Base-by-base conservation (phyloP, 2,797 vertebrate species). In the Botia almorhae region DNA sequence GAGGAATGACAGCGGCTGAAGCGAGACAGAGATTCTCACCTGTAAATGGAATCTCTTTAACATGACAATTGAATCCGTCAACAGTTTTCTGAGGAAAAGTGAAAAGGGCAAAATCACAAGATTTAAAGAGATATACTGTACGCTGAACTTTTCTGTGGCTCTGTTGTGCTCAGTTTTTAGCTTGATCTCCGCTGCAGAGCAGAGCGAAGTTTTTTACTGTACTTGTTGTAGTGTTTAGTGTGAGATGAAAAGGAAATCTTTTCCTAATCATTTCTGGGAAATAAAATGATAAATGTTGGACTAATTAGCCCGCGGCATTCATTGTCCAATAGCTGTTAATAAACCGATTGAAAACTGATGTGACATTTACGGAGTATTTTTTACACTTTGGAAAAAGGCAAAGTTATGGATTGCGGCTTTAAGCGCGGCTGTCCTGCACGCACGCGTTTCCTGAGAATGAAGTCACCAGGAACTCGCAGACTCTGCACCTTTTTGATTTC, bases 401-500 rank as follows among this genome's bases (percentile, higher is more conserved):
- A 29, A 29, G 29, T 29, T 29, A 29, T 4, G 29, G 29, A 29
- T 4, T 29, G 29, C 29, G 4, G 29, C 29, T 29, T 1, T 29
- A 29, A 39, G 7, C 39, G 7, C 7, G 39, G 39, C 39, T 39
- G 39, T 8, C 39, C 39, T 39, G 39, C 39, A 39, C 53, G 7
- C 14, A 14, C 11, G 2, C 5, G 16, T 60, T 76, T 65, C 16
- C 60, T 43, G 63, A 51, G 61, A 76, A 3, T 43, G 51, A 80
- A 50, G 64, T 74, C 68, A 75, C 55, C 69, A 14, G 50, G 78
- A 79, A 76, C 69, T 70, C 6, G 13, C 68, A 74, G 67, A 69
- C 82, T 19, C 74, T 13, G 43, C 39, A 39, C 5, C 63, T 74
- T 70, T 46, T 82, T 76, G n/a, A 80, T 55, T 65, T 73, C 69